Percentiles rank a stretch among this genome's conserved stretches.
Conservation (phyloP, 2,888 invertebrate genomes). For the Pycnomerus fuliginosus region DNA sequence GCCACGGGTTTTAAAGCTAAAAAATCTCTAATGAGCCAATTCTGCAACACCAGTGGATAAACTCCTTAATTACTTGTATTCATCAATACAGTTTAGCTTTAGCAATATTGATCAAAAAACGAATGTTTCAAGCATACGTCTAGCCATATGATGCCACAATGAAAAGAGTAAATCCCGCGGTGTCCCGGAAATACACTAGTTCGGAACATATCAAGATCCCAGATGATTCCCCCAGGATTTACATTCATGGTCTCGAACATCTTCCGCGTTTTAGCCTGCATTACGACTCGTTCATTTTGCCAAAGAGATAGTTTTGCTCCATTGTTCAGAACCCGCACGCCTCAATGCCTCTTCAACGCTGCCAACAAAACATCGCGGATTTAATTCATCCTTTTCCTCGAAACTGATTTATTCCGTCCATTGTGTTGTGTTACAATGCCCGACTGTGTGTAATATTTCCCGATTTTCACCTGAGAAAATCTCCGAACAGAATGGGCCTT, state of each 20-base stretch:
- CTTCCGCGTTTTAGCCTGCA: conserved; percentile 12
- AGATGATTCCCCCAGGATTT: conserved; percentile 15
- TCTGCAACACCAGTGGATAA: too few species aligned
- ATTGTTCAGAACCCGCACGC: conserved; percentile 14
- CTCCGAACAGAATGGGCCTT: too few species aligned
- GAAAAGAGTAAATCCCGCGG: too few species aligned
- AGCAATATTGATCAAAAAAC: too few species aligned
- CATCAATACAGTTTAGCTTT: too few species aligned
- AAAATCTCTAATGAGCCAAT: too few species aligned
- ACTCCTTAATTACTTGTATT: too few species aligned
- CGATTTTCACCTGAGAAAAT: too few species aligned
- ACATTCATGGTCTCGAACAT: conserved; percentile 11
- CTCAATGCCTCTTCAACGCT: conserved; percentile 3
- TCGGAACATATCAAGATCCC: conserved; percentile 9
- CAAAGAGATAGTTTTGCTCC: conserved; percentile 10
- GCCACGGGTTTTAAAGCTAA: too few species aligned
- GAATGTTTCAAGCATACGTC: too few species aligned
- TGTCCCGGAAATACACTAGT: conserved; percentile 11
- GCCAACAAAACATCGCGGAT: conserved; percentile 13
- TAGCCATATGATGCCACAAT: too few species aligned
- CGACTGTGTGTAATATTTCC: too few species aligned
- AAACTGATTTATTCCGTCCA: conserved; percentile 8
- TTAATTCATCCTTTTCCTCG: conserved; percentile 9
- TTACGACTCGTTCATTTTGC: conserved; percentile 14
- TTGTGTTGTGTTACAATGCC: conserved; percentile 5